These are phyloP conservation scores for Semotilus atromaculatus DNA, from an alignment of 2,797 vertebrate species.

Conservation along the genomic window DNA sequence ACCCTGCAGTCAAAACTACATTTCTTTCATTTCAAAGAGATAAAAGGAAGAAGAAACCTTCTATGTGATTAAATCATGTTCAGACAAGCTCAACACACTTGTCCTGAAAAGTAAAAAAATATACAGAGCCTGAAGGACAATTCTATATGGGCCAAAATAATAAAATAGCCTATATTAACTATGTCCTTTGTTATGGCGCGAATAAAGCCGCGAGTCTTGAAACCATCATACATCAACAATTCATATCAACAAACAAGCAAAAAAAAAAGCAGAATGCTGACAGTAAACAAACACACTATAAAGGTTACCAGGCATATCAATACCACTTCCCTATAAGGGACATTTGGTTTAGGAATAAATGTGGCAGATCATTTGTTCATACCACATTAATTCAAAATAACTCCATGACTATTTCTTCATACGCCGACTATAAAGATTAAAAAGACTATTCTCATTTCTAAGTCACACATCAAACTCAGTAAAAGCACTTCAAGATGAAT, in stretches of 20 bases:
- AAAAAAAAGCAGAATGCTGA: neutral
- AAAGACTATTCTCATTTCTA: slow-evolving; percentile 24
- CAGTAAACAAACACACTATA: neutral
- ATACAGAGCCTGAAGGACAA: neutral
- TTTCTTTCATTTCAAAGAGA: neutral
- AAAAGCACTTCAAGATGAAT: slow-evolving; percentile 38
- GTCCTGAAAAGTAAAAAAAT: neutral
- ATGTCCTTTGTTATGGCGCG: neutral
- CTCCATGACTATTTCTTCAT: slow-evolving; percentile 15
- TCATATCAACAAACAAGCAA: slow-evolving; percentile 15
- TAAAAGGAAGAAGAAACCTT: neutral
- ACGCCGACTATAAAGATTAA: neutral
- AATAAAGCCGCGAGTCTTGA: neutral
- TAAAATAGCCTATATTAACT: neutral
- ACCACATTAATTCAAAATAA: slow-evolving; percentile 18
- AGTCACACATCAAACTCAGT: slow-evolving; percentile 34
- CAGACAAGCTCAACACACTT: neutral
- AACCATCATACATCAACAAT: neutral
- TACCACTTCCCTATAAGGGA: neutral
- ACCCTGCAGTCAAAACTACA: neutral
- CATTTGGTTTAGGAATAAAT: slow-evolving; percentile 2
- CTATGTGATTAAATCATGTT: neutral
- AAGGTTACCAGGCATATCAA: neutral
- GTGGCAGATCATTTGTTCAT: slow-evolving; percentile 20
- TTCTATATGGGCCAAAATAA: neutral